Percentiles rank a stretch among this genome's conserved stretches.
Evolutionary conservation across 2,113 vertebrate genomes (phyloP).

Genomic region (Eretmochelys imbricata): DNA sequence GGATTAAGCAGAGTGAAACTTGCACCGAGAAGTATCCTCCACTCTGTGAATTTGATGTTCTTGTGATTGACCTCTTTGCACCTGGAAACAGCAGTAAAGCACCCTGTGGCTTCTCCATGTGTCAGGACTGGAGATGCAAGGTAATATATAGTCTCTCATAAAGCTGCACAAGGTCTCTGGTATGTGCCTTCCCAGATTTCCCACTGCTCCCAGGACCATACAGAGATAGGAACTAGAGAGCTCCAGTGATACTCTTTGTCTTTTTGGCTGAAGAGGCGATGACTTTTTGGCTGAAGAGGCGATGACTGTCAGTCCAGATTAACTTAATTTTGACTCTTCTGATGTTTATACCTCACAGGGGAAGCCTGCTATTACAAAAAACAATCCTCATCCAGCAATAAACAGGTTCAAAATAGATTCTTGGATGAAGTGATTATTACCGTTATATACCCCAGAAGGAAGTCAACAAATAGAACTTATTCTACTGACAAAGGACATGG

Average conservation of each 20-base stretch:
- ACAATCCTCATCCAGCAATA: slow-evolving; percentile 58
- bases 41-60: neutral
- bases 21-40: neutral
- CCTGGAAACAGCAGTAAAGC: slow-evolving; percentile 35
- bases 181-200: slow-evolving; percentile 45
- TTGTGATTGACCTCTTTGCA: slow-evolving; percentile 4
- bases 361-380: slow-evolving; percentile 25
- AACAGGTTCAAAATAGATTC: slow-evolving; percentile 3
- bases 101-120: neutral
- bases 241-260: slow-evolving; percentile 68
- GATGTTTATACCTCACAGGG: slow-evolving; percentile 20
- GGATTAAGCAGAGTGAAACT: accelerated
- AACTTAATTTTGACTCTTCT: neutral
- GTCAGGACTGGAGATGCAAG: slow-evolving; percentile 43
- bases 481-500: neutral
- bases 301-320: slow-evolving; percentile 7
- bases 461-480: neutral
- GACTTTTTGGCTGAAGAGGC: slow-evolving; percentile 40
- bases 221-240: slow-evolving; percentile 67
- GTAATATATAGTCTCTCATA: slow-evolving; percentile 37
- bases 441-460: neutral
- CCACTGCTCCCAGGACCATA: slow-evolving; percentile 51
- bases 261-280: slow-evolving; percentile 51
- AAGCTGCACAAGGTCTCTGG: slow-evolving; percentile 46
- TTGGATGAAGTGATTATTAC: neutral